A percentile compares a stretch with the other conserved stretches of the same genome.
These are phyloP conservation scores for Erpornis zantholeuca DNA, from an alignment of 2,113 vertebrate species.

Conservation along the genomic window DNA sequence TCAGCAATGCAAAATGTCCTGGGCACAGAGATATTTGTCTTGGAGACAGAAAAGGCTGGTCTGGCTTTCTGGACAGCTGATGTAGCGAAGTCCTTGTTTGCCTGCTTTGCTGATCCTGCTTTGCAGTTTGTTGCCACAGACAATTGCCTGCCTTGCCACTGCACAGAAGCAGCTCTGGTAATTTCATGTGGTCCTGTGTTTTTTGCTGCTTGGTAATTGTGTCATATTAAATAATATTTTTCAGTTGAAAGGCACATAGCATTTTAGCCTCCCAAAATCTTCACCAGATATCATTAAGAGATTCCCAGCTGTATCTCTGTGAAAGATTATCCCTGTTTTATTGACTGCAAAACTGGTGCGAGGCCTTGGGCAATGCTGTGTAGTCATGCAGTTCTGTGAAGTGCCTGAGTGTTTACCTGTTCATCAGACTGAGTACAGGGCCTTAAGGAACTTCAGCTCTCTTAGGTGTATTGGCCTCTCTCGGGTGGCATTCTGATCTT, in stretches of 20 bases:
- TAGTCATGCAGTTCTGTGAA: background rate
- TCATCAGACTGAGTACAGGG: background rate
- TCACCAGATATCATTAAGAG: background rate
- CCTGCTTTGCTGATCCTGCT: background rate
- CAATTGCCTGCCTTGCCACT: background rate
- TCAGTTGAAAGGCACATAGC: background rate
- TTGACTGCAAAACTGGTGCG: background rate
- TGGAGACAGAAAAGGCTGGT: background rate
- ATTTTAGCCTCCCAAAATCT: background rate
- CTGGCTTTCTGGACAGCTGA: background rate
- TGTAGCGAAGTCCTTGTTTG: background rate
- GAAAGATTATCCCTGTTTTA: background rate
- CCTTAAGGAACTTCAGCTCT: background rate
- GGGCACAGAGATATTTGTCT: background rate
- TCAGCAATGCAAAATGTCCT: background rate
- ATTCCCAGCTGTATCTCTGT: background rate
- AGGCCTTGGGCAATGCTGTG: background rate
- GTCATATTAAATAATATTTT: background rate
- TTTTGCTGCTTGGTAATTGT: background rate
- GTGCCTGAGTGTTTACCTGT: background rate
- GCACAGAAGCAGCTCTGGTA: background rate
- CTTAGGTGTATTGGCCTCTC: background rate
- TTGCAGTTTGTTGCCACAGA: background rate
- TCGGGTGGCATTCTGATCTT: background rate
- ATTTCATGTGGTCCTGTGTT: background rate